Evolutionary conservation across 2,113 vertebrate genomes (phyloP).

Genomic region (Paradoxurus hermaphroditus): DNA sequence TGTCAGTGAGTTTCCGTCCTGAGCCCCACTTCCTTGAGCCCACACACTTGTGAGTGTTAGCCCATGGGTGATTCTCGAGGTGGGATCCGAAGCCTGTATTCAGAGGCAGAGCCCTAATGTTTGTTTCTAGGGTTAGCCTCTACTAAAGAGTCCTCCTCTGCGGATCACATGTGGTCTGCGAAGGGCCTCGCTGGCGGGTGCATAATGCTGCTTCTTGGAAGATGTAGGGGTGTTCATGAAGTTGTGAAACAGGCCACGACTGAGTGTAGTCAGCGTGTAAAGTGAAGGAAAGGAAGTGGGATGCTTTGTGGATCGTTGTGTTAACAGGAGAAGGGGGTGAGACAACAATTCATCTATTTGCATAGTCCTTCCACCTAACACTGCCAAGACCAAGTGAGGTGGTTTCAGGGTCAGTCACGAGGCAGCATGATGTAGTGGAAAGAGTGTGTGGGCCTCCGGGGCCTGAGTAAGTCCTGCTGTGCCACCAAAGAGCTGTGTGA

Average conservation of each 20-base stretch:
- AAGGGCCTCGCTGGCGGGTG: not conserved
- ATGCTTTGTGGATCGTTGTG: not conserved
- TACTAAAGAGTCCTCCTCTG: not conserved
- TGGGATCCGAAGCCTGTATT: not conserved
- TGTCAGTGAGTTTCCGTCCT: not conserved
- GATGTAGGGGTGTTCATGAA: not conserved
- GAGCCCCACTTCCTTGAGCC: not conserved
- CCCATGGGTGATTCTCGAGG: not conserved
- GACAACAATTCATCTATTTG: not conserved
- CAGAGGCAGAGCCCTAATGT: not conserved
- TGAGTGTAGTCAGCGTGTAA: not conserved
- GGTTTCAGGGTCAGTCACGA: not conserved
- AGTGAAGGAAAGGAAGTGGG: not conserved
- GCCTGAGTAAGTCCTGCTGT: not conserved
- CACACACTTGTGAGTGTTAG: not conserved
- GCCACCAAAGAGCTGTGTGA: not conserved
- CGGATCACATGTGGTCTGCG: not conserved
- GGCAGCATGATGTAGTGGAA: not conserved
- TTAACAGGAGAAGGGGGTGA: not conserved
- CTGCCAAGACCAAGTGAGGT: not conserved
- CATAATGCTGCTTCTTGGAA: not conserved
- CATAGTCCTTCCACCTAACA: not conserved
- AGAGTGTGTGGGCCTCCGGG: not conserved
- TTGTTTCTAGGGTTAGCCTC: not conserved
- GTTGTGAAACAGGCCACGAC: not conserved